Base-by-base conservation (phyloP, 2,113 vertebrate species). In the Ammodytes marinus region DNA sequence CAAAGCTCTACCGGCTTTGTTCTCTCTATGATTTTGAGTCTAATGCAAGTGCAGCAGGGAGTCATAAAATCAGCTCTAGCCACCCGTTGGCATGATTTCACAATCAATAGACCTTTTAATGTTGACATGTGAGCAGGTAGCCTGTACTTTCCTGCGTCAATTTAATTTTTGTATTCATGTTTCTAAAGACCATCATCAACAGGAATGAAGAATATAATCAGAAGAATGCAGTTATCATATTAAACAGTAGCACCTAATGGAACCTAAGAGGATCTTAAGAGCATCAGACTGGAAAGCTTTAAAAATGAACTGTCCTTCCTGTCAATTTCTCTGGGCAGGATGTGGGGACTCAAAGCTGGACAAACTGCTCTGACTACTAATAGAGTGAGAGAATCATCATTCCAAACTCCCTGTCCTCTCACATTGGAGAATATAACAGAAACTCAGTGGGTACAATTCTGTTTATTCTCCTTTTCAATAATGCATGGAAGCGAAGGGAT, bases 401-500 rank as follows among this genome's bases (percentile, higher is more conserved):
- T 90, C 76, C 74, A 79, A 81, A 74, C 35, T 74, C 75, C 59
- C 65, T 71, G 69, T 55, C 80, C 71, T 80, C 72, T 84, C 53
- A 70, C 84, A 80, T 89, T 14, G 49, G 66, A 82, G 77, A 87
- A 77, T 37, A 82, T 78, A 86, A 67, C n/a, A 74, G 73, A 86
- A 80, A 82, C 68, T 64, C 73, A 49, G 47, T 57, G 46, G 68
- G 85, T 79, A 83, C 76, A 84, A 79, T 88, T 85, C 65, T 81
- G 78, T 88, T 89, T 88, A 82, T 82, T 75, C 65, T 83, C 80
- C 75, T 58, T 74, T 71, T 91, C 73, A 91, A 91, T 86, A 90
- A 92, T 90, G 69, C 81, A 91, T 88, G 78, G 81, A 86, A 85
- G 70, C 42, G 70, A 86, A 90, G 69, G 83, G 86, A 90, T 82